Conservation (phyloP, 2,113 vertebrate species). For the Pipa parva region DNA sequence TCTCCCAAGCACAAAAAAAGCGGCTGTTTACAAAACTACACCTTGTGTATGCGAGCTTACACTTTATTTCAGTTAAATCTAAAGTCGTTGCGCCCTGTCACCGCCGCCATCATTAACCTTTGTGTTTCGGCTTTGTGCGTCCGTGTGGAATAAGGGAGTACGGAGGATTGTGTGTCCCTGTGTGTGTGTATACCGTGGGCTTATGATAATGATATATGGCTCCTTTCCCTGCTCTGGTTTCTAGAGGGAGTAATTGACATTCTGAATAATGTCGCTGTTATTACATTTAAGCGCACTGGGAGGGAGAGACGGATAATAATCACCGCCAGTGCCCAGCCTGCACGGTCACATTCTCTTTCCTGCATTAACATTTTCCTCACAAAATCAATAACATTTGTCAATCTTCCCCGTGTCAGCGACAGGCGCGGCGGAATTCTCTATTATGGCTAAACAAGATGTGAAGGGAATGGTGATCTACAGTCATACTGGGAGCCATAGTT, state of each 20-base stretch:
- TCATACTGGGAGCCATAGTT: background rate
- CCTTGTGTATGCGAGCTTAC: too few relatives aligned
- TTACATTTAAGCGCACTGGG: constrained; percentile 8
- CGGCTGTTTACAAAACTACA: too few relatives aligned
- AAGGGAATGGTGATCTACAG: background rate
- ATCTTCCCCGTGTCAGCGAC: background rate
- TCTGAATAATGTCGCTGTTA: constrained; percentile 27
- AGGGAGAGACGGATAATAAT: constrained; percentile 32
- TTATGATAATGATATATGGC: constrained; percentile 29
- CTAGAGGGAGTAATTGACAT: constrained; percentile 42
- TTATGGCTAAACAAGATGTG: background rate
- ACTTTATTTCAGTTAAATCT: too few relatives aligned
- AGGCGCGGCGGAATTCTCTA: background rate
- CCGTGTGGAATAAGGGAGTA: too few relatives aligned
- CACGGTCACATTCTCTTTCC: constrained; percentile 5
- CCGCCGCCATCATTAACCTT: too few relatives aligned
- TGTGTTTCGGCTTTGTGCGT: too few relatives aligned
- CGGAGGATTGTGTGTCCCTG: too few relatives aligned
- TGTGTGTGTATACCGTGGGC: background rate
- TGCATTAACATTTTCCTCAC: constrained; percentile 36
- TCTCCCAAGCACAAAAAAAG: too few relatives aligned
- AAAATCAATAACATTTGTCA: constrained; percentile 38
- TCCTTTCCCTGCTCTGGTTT: constrained; percentile 21
- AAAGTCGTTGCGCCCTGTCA: too few relatives aligned
- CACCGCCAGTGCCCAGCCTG: constrained; percentile 6